phyloP scores from a whole-genome alignment of 2,888 invertebrate species.

The Ganaspis brasiliensis region DNA sequence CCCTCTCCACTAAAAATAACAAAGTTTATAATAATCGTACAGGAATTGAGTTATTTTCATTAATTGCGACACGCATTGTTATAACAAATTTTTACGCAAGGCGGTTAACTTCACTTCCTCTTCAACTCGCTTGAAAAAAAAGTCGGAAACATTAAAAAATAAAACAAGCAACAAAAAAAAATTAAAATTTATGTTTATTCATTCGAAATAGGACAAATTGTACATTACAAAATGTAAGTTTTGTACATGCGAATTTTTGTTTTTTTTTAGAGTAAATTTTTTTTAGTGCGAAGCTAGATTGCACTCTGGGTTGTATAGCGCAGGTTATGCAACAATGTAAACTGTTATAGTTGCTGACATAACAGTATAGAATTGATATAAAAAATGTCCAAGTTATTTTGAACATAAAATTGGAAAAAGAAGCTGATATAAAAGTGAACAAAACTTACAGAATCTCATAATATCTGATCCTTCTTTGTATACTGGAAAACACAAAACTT shows the following conservation, averaged over 20 bases:
- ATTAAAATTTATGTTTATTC: too few species aligned
- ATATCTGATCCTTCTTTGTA: conserved; percentile 37
- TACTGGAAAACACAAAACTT: conserved; percentile 35
- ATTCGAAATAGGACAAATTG: too few species aligned
- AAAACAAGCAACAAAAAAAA: too few species aligned
- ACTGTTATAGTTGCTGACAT: not conserved
- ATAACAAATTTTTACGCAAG: not conserved
- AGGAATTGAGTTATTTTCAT: too few species aligned
- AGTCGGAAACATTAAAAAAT: too few species aligned
- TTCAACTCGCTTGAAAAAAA: not conserved
- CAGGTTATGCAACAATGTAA: conserved; percentile 17
- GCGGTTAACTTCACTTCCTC: not conserved
- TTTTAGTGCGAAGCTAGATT: not conserved
- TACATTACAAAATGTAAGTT: not conserved
- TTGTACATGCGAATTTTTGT: not conserved
- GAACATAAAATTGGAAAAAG: not conserved
- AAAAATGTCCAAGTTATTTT: not conserved
- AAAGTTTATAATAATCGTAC: not conserved
- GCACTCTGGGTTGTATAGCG: not conserved
- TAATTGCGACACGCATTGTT: not conserved
- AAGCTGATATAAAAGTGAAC: not conserved
- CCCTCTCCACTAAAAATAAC: conserved; percentile 69
- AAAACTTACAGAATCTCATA: conserved; percentile 35
- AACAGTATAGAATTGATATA: not conserved
- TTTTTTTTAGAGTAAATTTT: not conserved